These are phyloP conservation scores for Eurois occulta DNA, from an alignment of 2,888 invertebrate species.

Conservation along the genomic window DNA sequence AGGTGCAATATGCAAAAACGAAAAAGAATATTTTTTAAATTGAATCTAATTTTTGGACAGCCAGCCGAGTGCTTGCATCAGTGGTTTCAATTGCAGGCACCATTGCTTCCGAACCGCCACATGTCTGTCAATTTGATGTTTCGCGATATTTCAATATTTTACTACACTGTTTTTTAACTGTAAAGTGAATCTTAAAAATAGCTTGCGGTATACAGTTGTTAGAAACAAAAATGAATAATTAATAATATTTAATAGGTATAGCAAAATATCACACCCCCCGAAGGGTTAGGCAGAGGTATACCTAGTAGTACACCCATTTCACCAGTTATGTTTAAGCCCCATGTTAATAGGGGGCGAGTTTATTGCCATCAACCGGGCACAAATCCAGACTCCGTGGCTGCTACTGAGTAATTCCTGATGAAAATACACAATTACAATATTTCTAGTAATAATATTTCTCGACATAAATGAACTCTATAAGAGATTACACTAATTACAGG, in stretches of 20 bases:
- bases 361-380: too few relatives aligned
- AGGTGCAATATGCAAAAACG: background rate
- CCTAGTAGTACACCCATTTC: too few relatives aligned
- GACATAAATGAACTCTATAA: background rate
- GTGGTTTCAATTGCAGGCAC: conserved; percentile 59
- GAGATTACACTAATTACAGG: background rate
- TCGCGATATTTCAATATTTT: conserved; percentile 15
- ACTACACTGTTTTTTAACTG: background rate
- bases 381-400: too few relatives aligned
- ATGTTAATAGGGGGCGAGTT: too few relatives aligned
- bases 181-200: background rate
- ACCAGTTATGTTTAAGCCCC: too few relatives aligned
- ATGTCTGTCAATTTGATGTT: conserved; percentile 39
- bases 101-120: conserved; percentile 8
- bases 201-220: background rate
- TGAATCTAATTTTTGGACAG: conserved; percentile 29
- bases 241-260: background rate
- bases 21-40: conserved; percentile 4
- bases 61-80: conserved; percentile 39
- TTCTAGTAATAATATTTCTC: background rate
- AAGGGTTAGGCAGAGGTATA: too few relatives aligned
- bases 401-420: too few relatives aligned
- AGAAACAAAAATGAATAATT: background rate
- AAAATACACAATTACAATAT: too few relatives aligned
- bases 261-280: too few relatives aligned